Conservation (phyloP, 2,113 vertebrate genomes). For the Seriola rivoliana region DNA sequence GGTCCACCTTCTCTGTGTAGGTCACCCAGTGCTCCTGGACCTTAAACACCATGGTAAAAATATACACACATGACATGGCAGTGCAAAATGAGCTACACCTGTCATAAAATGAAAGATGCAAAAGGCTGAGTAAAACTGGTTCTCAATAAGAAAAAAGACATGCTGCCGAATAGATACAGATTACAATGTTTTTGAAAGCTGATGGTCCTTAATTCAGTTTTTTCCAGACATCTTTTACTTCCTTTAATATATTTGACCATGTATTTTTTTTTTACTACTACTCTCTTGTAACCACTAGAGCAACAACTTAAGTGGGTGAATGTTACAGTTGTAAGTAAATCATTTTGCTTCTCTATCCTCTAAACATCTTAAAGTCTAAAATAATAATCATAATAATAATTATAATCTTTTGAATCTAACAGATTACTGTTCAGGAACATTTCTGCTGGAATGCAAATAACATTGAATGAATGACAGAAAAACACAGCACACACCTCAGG, state of each 20-base stretch:
- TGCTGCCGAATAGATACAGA: not conserved
- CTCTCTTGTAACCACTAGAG: no score
- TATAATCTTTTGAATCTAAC: no score
- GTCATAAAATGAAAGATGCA: not conserved
- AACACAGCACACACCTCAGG: slow-evolving; percentile 79
- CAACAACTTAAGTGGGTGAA: not conserved
- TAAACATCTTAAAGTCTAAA: not conserved
- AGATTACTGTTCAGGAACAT: not conserved
- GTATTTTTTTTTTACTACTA: no score
- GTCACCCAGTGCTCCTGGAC: slow-evolving; percentile 88
- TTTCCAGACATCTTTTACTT: no score
- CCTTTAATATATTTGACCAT: no score
- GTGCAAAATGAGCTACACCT: not conserved
- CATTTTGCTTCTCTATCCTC: not conserved
- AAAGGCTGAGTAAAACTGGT: not conserved
- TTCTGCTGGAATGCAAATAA: not conserved
- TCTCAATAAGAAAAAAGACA: not conserved
- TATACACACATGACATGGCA: not conserved
- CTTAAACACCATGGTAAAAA: slow-evolving; percentile 67
- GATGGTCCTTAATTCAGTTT: no score
- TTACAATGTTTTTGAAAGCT: not conserved
- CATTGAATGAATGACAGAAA: not conserved
- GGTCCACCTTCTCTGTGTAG: slow-evolving; percentile 86
- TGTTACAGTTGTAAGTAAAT: not conserved
- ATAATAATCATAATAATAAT: not conserved